A percentile compares a stretch with the other conserved stretches of the same genome.
These are phyloP conservation scores for Apodemia mormo DNA, from an alignment of 2,888 invertebrate species.

Conservation along the genomic window DNA sequence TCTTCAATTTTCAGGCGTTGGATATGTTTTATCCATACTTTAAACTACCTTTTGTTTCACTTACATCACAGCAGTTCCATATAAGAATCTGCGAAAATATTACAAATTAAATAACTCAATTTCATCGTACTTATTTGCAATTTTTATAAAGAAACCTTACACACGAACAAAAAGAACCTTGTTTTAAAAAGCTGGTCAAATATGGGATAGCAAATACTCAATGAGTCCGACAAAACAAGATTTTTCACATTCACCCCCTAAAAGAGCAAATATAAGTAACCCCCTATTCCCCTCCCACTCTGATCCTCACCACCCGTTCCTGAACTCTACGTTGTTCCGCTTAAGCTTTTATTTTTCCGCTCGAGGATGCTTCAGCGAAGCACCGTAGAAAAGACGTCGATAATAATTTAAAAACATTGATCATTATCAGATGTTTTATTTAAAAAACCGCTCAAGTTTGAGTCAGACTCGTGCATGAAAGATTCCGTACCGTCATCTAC, in stretches of 20 bases:
- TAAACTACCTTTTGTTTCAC: too few species aligned
- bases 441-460: too few species aligned
- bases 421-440: neutral
- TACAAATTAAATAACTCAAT: too few species aligned
- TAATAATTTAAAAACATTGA: neutral
- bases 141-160: too few species aligned
- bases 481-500: too few species aligned
- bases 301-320: neutral
- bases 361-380: neutral
- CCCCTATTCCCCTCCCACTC: neutral
- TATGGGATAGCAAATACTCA: constrained; percentile 1
- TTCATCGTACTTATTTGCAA: too few species aligned
- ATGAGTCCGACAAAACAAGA: constrained; percentile 3
- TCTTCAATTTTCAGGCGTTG: too few species aligned
- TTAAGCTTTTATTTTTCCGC: constrained; percentile 1
- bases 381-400: neutral
- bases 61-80: too few species aligned
- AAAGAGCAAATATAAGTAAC: neutral
- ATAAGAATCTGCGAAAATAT: too few species aligned
- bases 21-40: too few species aligned
- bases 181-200: neutral
- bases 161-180: too few species aligned
- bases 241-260: constrained; percentile 4
- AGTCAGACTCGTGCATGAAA: too few species aligned
- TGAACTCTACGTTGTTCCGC: neutral